phyloP scores from a whole-genome alignment of 2,888 invertebrate genomes.

The Cyclophora albipunctata region DNA sequence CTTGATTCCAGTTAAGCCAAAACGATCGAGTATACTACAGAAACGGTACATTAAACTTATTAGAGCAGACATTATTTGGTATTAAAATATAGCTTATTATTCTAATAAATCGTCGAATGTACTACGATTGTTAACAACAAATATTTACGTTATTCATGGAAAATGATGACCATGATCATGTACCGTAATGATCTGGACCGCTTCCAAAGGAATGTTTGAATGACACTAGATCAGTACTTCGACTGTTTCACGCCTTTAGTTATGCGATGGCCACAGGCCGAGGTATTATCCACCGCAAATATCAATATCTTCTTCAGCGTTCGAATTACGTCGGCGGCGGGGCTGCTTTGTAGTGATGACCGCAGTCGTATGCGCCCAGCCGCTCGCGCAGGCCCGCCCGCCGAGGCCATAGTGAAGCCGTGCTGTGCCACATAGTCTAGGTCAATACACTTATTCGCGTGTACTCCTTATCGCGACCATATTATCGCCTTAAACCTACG shows the following conservation, averaged over 20 bases:
- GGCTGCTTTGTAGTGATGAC: constrained; percentile 53
- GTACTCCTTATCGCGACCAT: constrained; percentile 66
- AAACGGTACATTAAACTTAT: too few species aligned
- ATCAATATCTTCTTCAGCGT: constrained; percentile 64
- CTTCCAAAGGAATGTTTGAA: constrained; percentile 55
- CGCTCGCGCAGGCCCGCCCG: constrained; percentile 62
- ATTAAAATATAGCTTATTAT: too few species aligned
- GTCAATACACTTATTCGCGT: constrained; percentile 71
- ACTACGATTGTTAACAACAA: too few species aligned
- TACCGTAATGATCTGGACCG: constrained; percentile 47
- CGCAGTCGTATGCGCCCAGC: constrained; percentile 64
- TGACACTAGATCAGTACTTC: constrained; percentile 30
- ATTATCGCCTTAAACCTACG: constrained; percentile 72
- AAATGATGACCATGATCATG: constrained; percentile 15
- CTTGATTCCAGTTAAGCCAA: too few species aligned
- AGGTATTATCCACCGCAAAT: constrained; percentile 64
- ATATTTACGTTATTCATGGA: constrained; percentile 18
- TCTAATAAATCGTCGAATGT: too few species aligned
- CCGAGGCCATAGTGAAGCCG: constrained; percentile 43
- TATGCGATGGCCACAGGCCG: constrained; percentile 46
- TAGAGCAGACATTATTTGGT: too few species aligned
- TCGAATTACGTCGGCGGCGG: constrained; percentile 61
- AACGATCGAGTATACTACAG: too few species aligned
- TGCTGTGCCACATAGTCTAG: constrained; percentile 55
- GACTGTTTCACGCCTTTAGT: constrained; percentile 35